Conservation (phyloP, 2,797 vertebrate genomes). For the Anabas testudineus region DNA sequence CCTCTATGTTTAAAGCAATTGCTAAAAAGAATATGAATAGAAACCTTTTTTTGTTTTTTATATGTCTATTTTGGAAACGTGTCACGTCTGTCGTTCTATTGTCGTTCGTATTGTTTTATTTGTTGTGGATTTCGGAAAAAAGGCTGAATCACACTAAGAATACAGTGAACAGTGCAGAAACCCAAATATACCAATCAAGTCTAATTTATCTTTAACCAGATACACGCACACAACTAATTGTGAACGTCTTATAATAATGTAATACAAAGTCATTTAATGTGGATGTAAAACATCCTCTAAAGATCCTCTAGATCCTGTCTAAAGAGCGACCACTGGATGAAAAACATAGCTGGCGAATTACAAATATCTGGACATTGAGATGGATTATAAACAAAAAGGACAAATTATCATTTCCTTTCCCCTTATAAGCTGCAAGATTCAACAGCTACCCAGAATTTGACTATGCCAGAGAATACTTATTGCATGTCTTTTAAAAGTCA, state of each 20-base stretch:
- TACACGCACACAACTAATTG: background rate
- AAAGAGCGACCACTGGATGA: background rate
- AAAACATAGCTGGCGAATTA: background rate
- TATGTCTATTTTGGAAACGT: slow-evolving; percentile 51
- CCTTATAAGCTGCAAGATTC: background rate
- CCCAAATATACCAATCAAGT: background rate
- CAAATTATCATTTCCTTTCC: background rate
- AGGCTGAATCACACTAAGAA: slow-evolving; percentile 22
- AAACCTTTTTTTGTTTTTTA: slow-evolving; percentile 54
- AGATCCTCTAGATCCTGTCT: background rate
- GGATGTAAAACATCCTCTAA: background rate
- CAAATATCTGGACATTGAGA: background rate
- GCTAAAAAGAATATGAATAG: slow-evolving; percentile 32
- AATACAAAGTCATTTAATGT: background rate
- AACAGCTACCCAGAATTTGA: background rate
- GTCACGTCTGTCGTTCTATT: background rate
- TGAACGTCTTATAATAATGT: background rate
- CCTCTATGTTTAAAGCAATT: slow-evolving; percentile 45
- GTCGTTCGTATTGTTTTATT: slow-evolving; percentile 7
- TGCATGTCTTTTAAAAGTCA: slow-evolving; percentile 10
- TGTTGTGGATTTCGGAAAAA: slow-evolving; percentile 13
- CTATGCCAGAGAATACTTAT: slow-evolving; percentile 1
- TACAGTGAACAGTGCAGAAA: background rate
- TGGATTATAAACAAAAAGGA: slow-evolving; percentile 3
- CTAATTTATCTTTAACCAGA: background rate